Evolutionary conservation across 2,888 invertebrate genomes (phyloP).

Genomic region (Drosophila koepferae): DNA sequence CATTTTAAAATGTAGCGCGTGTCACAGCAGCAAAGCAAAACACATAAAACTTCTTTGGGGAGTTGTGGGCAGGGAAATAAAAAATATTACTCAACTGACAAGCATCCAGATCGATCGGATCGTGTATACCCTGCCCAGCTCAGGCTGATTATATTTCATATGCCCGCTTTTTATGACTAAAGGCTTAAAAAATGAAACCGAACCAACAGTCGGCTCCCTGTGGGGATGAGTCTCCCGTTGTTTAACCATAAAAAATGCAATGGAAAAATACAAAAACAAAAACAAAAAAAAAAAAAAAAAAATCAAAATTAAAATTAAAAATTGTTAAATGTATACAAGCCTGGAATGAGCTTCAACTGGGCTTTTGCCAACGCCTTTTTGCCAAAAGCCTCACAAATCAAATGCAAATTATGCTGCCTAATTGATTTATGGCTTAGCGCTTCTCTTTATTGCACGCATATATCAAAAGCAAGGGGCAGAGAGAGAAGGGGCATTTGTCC

Average conservation of each 20-base stretch:
- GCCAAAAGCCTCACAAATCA: constrained; percentile 71
- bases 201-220: constrained; percentile 54
- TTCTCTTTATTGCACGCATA: constrained; percentile 62
- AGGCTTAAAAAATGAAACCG: constrained; percentile 53
- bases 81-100: constrained; percentile 42
- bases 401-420: constrained; percentile 78
- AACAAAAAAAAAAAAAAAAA: background rate
- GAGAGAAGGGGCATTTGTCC: constrained; percentile 4
- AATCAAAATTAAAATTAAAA: constrained; percentile 7
- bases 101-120: constrained; percentile 44
- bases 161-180: constrained; percentile 65
- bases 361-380: constrained; percentile 21
- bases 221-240: constrained; percentile 52
- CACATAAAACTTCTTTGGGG: constrained; percentile 34
- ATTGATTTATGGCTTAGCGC: constrained; percentile 73
- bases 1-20: constrained; percentile 73
- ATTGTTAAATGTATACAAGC: constrained; percentile 51
- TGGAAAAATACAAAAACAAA: constrained; percentile 41
- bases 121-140: constrained; percentile 45
- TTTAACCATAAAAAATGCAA: constrained; percentile 58
- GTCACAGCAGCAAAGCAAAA: constrained; percentile 59
- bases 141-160: constrained; percentile 63
- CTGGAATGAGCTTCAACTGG: constrained; percentile 31
- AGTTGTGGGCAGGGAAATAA: constrained; percentile 13
- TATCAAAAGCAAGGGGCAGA: constrained; percentile 29